phyloP scores from a whole-genome alignment of 2,888 invertebrate genomes.

The Ormyrus rosae region DNA sequence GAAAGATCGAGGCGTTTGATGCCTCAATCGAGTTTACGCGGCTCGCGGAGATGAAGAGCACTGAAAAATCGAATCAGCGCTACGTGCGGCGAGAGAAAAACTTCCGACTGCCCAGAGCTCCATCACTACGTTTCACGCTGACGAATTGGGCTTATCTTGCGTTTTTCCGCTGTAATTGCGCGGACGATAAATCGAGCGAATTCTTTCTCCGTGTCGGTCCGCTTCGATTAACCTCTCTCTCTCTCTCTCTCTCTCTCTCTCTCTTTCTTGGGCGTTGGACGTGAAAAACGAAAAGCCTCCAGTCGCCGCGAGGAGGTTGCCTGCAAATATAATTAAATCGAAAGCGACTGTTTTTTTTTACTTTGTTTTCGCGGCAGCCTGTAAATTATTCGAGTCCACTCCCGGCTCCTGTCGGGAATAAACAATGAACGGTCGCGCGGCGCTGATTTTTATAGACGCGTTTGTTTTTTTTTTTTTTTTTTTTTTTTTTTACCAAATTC shows the following conservation, averaged over 20 bases:
- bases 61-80: constrained; percentile 34
- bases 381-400: too few relatives aligned
- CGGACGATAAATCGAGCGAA: constrained; percentile 49
- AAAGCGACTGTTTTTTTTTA: not conserved
- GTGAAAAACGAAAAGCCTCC: too few relatives aligned
- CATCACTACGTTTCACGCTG: constrained; percentile 45
- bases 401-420: too few relatives aligned
- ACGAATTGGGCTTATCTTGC: constrained; percentile 55
- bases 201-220: not conserved
- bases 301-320: not conserved
- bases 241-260: too few relatives aligned
- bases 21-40: constrained; percentile 41
- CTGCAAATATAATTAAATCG: constrained; percentile 21
- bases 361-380: too few relatives aligned
- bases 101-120: constrained; percentile 8
- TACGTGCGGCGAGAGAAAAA: constrained; percentile 13
- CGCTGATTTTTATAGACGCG: too few relatives aligned
- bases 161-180: constrained; percentile 48
- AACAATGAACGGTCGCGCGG: too few relatives aligned
- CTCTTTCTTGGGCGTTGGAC: too few relatives aligned
- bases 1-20: constrained; percentile 12
- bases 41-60: constrained; percentile 1
- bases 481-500: too few relatives aligned
- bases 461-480: too few relatives aligned
- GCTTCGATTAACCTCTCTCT: constrained; percentile 21